A percentile compares a stretch with the other conserved stretches of the same genome.
Evolutionary conservation across 2,797 vertebrate species (phyloP).

Genomic region (Enteromius afrohamiltoni): DNA sequence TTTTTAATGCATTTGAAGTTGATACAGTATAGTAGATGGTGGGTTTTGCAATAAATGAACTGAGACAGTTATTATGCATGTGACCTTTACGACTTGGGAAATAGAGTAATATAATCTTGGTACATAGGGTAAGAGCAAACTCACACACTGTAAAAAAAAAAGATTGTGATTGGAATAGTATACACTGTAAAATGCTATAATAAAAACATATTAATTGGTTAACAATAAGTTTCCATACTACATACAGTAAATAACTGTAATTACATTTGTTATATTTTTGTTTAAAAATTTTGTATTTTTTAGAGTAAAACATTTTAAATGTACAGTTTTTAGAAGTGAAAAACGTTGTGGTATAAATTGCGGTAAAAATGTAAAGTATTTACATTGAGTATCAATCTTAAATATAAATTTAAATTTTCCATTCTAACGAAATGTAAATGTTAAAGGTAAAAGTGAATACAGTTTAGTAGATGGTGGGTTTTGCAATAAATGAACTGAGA

Average conservation of each 20-base stretch:
- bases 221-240: background rate
- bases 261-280: too few species aligned
- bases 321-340: too few species aligned
- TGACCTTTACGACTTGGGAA: background rate
- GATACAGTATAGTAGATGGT: background rate
- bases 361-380: too few species aligned
- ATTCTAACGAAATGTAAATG: too few species aligned
- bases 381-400: too few species aligned
- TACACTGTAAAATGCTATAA: background rate
- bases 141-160: background rate
- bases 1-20: background rate
- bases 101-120: background rate
- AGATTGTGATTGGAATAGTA: background rate
- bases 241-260: background rate
- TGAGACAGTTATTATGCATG: background rate
- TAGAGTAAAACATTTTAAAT: too few species aligned
- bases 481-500: background rate
- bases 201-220: background rate
- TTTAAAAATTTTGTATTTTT: too few species aligned
- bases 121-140: background rate
- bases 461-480: background rate
- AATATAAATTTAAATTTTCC: too few species aligned
- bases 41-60: background rate
- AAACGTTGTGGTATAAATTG: too few species aligned
- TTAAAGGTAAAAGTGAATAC: too few species aligned